phyloP scores from a whole-genome alignment of 2,888 invertebrate genomes.

The Epirrhoe tristata region DNA sequence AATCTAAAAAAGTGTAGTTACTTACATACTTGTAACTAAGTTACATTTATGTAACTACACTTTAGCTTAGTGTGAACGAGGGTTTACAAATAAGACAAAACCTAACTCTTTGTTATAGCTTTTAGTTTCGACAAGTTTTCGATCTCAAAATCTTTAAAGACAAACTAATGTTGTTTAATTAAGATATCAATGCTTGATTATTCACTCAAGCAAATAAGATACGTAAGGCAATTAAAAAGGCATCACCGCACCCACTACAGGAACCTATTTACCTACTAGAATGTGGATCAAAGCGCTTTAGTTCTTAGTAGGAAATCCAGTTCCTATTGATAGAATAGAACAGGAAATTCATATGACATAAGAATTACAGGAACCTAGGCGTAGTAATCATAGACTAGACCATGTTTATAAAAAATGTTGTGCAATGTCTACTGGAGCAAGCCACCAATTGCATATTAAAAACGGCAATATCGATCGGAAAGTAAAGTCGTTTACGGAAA shows the following conservation, averaged over 20 bases:
- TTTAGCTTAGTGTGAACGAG: no score
- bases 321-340: slow-evolving; percentile 37
- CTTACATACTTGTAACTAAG: no score
- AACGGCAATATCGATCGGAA: slow-evolving; percentile 47
- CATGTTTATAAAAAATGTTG: slow-evolving; percentile 48
- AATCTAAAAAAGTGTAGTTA: no score
- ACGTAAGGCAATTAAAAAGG: slow-evolving; percentile 9
- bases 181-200: neutral
- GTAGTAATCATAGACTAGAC: slow-evolving; percentile 41
- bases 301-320: slow-evolving; percentile 39
- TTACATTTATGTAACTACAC: no score
- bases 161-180: neutral
- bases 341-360: slow-evolving; percentile 49
- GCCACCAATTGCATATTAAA: slow-evolving; percentile 44
- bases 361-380: slow-evolving; percentile 46
- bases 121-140: no score
- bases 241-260: slow-evolving; percentile 27
- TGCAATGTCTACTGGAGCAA: slow-evolving; percentile 47
- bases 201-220: slow-evolving; percentile 5
- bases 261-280: slow-evolving; percentile 28
- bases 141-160: neutral
- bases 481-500: slow-evolving; percentile 63
- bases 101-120: no score
- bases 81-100: no score
- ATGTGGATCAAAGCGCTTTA: slow-evolving; percentile 31